Conservation (phyloP, 1,140 invertebrate species). For the Palaemon carinicauda region DNA sequence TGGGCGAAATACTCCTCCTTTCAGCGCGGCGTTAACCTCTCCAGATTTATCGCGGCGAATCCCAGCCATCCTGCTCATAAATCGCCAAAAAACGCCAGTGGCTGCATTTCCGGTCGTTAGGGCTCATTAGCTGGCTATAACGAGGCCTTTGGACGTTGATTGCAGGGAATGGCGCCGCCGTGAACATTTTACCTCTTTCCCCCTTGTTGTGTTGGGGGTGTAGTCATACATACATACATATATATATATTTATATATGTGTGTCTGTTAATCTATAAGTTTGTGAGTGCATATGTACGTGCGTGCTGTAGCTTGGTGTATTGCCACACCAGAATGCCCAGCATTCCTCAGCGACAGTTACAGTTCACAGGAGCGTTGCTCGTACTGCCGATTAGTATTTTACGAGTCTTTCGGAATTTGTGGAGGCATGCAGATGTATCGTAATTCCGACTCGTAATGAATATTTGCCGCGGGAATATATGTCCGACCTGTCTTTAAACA, state of each 20-base stretch:
- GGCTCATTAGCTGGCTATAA: neutral
- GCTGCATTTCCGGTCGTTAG: too few species aligned
- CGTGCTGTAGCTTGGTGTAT: neutral
- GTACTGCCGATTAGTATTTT: slow-evolving; percentile 27
- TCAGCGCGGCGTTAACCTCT: neutral
- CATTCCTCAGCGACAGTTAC: neutral
- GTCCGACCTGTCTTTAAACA: neutral
- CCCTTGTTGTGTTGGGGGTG: neutral
- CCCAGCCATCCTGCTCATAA: neutral
- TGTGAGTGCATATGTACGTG: neutral
- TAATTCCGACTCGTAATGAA: slow-evolving; percentile 15
- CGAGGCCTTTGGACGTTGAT: neutral
- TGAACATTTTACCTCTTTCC: neutral
- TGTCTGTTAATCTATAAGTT: too few species aligned
- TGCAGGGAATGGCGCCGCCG: neutral
- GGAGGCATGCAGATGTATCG: slow-evolving; percentile 24
- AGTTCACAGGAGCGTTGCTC: neutral
- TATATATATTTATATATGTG: neutral
- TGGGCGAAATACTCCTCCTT: neutral
- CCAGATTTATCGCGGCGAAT: neutral
- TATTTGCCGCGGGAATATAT: neutral
- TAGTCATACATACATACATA: neutral
- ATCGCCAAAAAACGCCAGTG: neutral
- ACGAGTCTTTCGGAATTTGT: slow-evolving; percentile 30
- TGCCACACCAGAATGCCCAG: neutral